These are phyloP conservation scores for Esox masquinongy DNA, from an alignment of 2,797 vertebrate genomes.

Conservation along the genomic window DNA sequence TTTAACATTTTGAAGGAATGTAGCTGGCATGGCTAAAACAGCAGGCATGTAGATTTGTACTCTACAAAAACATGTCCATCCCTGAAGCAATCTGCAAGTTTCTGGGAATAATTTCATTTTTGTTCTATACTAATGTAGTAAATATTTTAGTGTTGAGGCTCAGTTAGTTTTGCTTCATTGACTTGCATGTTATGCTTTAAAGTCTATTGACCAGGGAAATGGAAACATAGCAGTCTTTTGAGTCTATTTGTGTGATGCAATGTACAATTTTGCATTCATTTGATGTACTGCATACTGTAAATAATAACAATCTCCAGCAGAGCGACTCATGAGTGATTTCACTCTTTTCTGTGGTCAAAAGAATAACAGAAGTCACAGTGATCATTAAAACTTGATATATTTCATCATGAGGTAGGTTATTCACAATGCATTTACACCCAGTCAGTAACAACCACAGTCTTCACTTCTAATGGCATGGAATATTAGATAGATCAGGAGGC, in stretches of 20 bases:
- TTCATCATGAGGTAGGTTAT: constrained; percentile 33
- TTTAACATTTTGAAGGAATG: constrained; percentile 1
- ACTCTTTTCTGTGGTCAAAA: neutral
- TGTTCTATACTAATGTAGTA: neutral
- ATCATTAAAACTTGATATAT: constrained; percentile 28
- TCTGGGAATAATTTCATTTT: neutral
- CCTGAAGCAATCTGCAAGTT: constrained; percentile 34
- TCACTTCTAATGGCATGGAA: constrained; percentile 35
- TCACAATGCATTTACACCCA: constrained; percentile 13
- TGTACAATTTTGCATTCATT: neutral
- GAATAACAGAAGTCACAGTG: neutral
- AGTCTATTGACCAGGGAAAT: neutral
- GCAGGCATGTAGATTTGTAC: constrained; percentile 52
- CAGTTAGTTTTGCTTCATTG: neutral
- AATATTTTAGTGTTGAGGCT: neutral
- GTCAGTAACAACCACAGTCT: constrained; percentile 5
- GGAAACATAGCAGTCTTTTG: neutral
- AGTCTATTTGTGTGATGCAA: neutral
- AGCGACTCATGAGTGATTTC: neutral
- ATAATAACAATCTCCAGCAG: neutral
- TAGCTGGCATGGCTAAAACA: constrained; percentile 40
- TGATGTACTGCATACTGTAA: neutral
- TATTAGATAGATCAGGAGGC: constrained; percentile 33
- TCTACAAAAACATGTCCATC: constrained; percentile 48
- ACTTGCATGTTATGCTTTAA: neutral